Percentiles rank a stretch among this genome's conserved stretches.
These are phyloP conservation scores for Tetranychus cinnabarinus DNA, from an alignment of 1,140 invertebrate species.

Conservation along the genomic window DNA sequence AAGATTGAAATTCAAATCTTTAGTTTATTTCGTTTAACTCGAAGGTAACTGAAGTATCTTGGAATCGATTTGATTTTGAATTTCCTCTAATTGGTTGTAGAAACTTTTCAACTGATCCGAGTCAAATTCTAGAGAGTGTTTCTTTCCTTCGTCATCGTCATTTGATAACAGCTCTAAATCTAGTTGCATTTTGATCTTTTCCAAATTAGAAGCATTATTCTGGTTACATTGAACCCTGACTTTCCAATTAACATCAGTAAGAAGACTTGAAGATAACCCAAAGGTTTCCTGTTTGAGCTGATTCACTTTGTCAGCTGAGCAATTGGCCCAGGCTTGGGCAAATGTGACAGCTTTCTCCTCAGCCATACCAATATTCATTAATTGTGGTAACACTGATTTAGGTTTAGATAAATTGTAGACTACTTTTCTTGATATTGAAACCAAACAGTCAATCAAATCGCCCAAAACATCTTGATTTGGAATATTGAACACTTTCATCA, in stretches of 20 bases:
- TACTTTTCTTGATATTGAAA: background rate
- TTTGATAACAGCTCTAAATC: background rate
- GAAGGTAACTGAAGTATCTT: no score
- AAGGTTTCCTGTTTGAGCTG: background rate
- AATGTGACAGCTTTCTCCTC: background rate
- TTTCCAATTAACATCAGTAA: constrained; percentile 6
- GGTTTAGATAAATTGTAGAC: constrained; percentile 1
- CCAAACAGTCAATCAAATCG: background rate
- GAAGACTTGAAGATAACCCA: background rate
- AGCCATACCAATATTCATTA: background rate
- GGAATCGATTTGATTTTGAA: constrained; percentile 6
- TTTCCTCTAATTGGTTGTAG: constrained; percentile 3
- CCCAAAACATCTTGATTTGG: no score
- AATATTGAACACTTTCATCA: background rate
- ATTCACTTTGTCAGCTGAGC: background rate
- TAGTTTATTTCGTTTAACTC: no score
- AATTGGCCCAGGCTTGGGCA: background rate
- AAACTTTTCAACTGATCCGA: background rate
- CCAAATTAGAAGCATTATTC: background rate
- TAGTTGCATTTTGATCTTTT: background rate
- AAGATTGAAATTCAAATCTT: no score
- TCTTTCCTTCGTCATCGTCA: background rate
- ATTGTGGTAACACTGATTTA: background rate
- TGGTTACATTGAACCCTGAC: background rate
- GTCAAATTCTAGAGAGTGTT: constrained; percentile 2